Base-by-base conservation (phyloP, 2,113 vertebrate species). In the Willisornis vidua region DNA sequence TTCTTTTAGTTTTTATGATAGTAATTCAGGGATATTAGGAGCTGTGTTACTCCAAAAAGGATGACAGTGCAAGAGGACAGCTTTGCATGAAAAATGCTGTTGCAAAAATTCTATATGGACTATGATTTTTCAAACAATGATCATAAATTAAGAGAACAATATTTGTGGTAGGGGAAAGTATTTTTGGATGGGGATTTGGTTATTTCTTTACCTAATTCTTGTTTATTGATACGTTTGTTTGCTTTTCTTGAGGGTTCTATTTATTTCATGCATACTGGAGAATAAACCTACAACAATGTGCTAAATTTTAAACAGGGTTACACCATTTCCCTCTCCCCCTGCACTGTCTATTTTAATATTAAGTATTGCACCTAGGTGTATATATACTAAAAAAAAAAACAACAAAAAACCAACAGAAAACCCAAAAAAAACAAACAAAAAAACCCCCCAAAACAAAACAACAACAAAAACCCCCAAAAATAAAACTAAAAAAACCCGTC, bases 1-100 rank as follows among this genome's bases (percentile, higher is more conserved):
- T 84, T 35, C 45, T 85, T 51, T 92, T 90, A 82, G 63, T 85
- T 94, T 94, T 89, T 91, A 82, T 92, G 79, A 94, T 54, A 93
- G 90, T 88, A 91, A 94, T 93, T 91, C 88, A 54, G 63, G 51
- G 59, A 80, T n/a, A 87, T 82, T 76, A 89, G 93, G 87, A 83
- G 37, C 74, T 46, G 79, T 80, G 70, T 29, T 84, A 74, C 45
- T 68, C 46, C 62, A 16, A 16, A n/a, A 63, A 96, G 87, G 19
- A 74, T 19, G n/a, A 57, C 14, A 68, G 63, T 46, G 55, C 87
- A 85, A 85, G 59, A 83, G 96, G 96, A 59, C 8, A 29, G 63
- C 25, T 84, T 92, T 51, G 63, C 46, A 35, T 58, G 81, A 94
- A 95, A 75, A 85, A 52, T 25, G 26, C 28, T 55, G 87, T 25